Evolutionary conservation across 2,113 vertebrate species (phyloP).

Genomic region (Paradisaea rubra): DNA sequence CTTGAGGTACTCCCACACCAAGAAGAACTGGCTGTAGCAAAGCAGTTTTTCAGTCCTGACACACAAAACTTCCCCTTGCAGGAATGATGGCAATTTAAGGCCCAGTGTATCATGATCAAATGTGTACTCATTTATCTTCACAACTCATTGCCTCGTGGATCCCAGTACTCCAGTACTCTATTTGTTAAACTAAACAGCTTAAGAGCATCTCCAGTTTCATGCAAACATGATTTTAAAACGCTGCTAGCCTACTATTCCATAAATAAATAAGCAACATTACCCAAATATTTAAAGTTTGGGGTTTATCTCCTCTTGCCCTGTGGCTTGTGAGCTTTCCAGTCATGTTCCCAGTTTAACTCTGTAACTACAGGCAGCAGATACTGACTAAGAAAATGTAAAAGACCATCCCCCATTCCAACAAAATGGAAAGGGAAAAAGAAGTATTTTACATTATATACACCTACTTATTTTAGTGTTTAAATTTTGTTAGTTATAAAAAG

Average conservation of each 20-base stretch:
- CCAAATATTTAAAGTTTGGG: neutral
- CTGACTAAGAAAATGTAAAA: neutral
- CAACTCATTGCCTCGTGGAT: neutral
- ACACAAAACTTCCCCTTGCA: neutral
- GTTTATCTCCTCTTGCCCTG: neutral
- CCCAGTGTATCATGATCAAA: neutral
- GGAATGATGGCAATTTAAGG: neutral
- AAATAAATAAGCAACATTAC: neutral
- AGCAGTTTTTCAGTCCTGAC: neutral
- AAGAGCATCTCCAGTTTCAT: neutral
- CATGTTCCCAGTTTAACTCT: neutral
- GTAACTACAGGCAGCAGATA: neutral
- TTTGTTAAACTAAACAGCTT: neutral
- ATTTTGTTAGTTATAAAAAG: neutral
- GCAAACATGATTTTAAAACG: neutral
- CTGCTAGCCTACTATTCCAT: neutral
- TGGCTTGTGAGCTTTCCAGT: neutral
- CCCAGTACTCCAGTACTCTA: neutral
- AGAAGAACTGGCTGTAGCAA: neutral
- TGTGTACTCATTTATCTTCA: neutral
- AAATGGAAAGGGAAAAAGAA: neutral
- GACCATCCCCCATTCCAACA: neutral
- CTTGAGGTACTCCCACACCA: neutral
- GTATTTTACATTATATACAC: neutral
- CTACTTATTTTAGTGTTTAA: neutral